phyloP scores from a whole-genome alignment of 1,140 invertebrate species.

The Drosophila paulistorum region DNA sequence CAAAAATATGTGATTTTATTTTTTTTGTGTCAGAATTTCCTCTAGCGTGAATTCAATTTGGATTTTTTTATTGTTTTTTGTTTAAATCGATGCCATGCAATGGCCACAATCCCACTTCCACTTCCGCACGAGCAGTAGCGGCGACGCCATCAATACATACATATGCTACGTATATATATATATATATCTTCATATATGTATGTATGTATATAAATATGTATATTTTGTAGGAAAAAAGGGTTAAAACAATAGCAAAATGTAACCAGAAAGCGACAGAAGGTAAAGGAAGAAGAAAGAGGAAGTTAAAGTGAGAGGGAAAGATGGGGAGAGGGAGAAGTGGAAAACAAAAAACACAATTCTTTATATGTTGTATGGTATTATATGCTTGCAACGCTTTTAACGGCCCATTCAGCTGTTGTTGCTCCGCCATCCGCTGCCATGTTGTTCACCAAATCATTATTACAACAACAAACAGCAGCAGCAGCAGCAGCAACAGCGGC shows the following conservation, averaged over 20 bases:
- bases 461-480: conserved; percentile 58
- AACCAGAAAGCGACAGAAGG: conserved; percentile 28
- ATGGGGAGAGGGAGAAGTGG: conserved; percentile 1
- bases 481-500: background rate
- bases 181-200: background rate
- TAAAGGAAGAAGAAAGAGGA: conserved; percentile 8
- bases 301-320: background rate
- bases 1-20: background rate
- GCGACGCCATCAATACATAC: conserved; percentile 44
- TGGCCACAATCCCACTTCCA: conserved; percentile 64
- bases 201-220: background rate
- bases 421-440: conserved; percentile 25
- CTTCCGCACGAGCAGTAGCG: conserved; percentile 54
- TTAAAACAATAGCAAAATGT: conserved; percentile 75
- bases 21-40: conserved; percentile 32
- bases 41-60: conserved; percentile 51
- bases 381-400: conserved; percentile 66
- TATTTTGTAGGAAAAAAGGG: conserved; percentile 52
- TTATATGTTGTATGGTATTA: conserved; percentile 67
- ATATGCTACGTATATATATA: conserved; percentile 12
- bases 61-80: conserved; percentile 12
- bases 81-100: conserved; percentile 67
- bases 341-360: conserved; percentile 58
- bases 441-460: conserved; percentile 71
- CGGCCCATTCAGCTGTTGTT: conserved; percentile 73